Conservation (phyloP, 2,888 invertebrate species). For the Hoplodrina ambigua region DNA sequence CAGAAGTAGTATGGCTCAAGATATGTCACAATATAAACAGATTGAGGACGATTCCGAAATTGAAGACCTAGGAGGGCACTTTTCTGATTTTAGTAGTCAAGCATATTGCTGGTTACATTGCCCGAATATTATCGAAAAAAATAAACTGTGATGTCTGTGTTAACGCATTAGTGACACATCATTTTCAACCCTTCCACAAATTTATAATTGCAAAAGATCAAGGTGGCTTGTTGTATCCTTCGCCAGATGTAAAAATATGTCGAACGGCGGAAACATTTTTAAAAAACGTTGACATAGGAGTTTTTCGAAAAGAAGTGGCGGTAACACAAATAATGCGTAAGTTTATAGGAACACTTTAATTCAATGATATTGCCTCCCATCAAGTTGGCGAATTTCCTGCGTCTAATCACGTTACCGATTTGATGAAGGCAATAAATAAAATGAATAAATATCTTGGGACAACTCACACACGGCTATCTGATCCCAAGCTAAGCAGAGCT, state of each 20-base stretch:
- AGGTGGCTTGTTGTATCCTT: constrained; percentile 5
- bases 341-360: too few species aligned
- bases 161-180: constrained; percentile 2
- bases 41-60: background rate
- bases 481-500: too few species aligned
- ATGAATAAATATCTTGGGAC: too few species aligned
- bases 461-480: too few species aligned
- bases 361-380: too few species aligned
- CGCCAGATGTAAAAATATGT: background rate
- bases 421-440: too few species aligned
- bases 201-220: background rate
- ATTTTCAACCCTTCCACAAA: constrained; percentile 4
- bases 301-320: too few species aligned
- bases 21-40: background rate
- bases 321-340: too few species aligned
- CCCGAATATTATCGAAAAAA: background rate
- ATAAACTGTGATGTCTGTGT: constrained; percentile 3
- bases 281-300: too few species aligned
- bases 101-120: constrained; percentile 3
- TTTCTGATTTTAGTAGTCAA: constrained; percentile 5
- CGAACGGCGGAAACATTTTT: too few species aligned
- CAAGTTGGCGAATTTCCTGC: too few species aligned
- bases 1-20: background rate
- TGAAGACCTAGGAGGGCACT: constrained; percentile 2
- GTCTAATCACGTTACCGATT: too few species aligned